Percentiles rank a stretch among this genome's conserved stretches.
These are phyloP conservation scores for Pterocles orientalis DNA, from an alignment of 2,113 vertebrate genomes.

Conservation along the genomic window DNA sequence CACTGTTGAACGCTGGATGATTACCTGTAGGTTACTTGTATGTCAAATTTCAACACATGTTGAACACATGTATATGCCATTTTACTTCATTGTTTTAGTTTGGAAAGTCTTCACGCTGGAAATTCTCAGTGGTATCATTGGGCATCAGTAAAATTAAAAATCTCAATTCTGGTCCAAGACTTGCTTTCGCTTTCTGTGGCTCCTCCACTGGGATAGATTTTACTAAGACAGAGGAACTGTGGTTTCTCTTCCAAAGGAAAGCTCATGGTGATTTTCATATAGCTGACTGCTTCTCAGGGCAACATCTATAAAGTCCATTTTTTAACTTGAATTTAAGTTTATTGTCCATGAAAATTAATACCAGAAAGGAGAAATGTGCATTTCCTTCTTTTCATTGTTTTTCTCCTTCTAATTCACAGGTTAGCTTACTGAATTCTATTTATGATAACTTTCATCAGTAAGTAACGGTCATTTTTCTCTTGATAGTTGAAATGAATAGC, in stretches of 20 bases:
- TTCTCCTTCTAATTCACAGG: conserved; percentile 70
- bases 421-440: conserved; percentile 95
- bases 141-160: neutral
- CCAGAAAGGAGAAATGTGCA: neutral
- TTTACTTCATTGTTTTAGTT: neutral
- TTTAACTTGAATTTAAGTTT: neutral
- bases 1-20: neutral
- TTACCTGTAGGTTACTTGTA: neutral
- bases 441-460: conserved; percentile 99
- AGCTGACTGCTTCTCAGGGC: neutral
- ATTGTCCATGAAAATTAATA: neutral
- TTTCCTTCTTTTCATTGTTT: neutral
- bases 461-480: conserved; percentile 66
- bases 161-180: neutral
- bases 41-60: neutral
- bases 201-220: neutral
- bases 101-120: neutral
- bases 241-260: neutral
- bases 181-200: neutral
- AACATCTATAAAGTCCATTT: neutral
- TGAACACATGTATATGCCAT: accelerated
- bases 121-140: neutral
- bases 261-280: neutral
- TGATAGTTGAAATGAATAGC: neutral
- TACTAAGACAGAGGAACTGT: neutral